Percentiles rank a stretch among this genome's conserved stretches.
phyloP scores from a whole-genome alignment of 2,113 vertebrate genomes.

The Pangasianodon hypophthalmus region DNA sequence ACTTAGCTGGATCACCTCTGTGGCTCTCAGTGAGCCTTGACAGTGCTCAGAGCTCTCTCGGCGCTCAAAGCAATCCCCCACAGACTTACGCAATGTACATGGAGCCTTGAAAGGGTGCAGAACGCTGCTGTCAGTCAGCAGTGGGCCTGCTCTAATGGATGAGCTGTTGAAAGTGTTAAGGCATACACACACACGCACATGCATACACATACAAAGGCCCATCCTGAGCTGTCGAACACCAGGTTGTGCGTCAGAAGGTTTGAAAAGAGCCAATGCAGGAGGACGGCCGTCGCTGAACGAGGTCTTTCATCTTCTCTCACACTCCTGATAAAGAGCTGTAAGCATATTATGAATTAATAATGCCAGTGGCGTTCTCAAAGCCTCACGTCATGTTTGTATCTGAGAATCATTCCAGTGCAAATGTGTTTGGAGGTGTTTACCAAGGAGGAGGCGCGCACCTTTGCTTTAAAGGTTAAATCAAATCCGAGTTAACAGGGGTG shows the following conservation, averaged over 20 bases:
- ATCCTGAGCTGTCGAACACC: constrained; percentile 52
- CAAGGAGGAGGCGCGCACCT: constrained; percentile 44
- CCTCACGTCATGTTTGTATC: constrained; percentile 55
- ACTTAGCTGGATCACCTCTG: constrained; percentile 62
- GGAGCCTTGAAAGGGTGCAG: constrained; percentile 55
- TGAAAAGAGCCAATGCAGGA: constrained; percentile 43
- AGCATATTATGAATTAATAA: constrained; percentile 62
- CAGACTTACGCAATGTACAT: constrained; percentile 55
- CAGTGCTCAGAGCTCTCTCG: constrained; percentile 58
- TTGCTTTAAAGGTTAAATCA: constrained; percentile 64
- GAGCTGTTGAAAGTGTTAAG: constrained; percentile 52
- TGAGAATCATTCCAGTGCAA: constrained; percentile 43
- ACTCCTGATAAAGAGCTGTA: constrained; percentile 50
- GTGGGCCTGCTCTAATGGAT: constrained; percentile 52
- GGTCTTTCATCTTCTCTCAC: constrained; percentile 48
- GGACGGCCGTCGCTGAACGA: constrained; percentile 34
- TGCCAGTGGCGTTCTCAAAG: constrained; percentile 46
- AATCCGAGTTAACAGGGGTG: constrained; percentile 57
- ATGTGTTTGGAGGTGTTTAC: constrained; percentile 57
- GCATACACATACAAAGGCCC: constrained; percentile 43
- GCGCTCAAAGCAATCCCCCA: constrained; percentile 58
- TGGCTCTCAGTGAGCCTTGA: constrained; percentile 59
- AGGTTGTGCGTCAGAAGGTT: constrained; percentile 53
- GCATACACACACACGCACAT: constrained; percentile 30
- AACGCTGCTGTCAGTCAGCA: constrained; percentile 57